Evolutionary conservation across 2,113 vertebrate species (phyloP), one percentile per base, ranked within the genome.

Genomic region (Oplegnathus fasciatus): DNA sequence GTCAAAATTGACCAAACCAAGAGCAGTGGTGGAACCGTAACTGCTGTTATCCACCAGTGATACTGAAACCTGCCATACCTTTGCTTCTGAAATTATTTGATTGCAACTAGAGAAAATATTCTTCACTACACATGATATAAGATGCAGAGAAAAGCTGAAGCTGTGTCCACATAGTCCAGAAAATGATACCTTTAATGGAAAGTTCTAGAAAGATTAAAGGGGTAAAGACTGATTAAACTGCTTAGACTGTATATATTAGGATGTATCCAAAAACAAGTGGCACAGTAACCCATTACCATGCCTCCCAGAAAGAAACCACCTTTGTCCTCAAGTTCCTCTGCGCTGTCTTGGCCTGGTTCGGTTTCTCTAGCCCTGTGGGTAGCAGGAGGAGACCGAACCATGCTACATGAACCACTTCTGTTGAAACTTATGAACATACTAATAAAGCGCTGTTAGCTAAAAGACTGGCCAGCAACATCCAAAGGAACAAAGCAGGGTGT

Each of bases 401-500:
- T 28, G 62, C 78, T 75, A 69, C 75, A 65, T 60, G 34, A 61
- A 84, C 67, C 65, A 66, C 44, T 82, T 71, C 60, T 62, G 67
- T 17, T 73, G 14, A 65, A 58, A 76, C 62, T 65, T 50, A n/a
- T 65, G 28, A 68, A 76, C n/a, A 18, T 20, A 40, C 52, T 24
- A 77, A 61, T 24, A 58, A 82, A 86, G 52, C 72, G 80, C 67
- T 32, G 54, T 81, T 71, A 40, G 40, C 64, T 68, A 34, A 80
- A 78, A 32, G n/a, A 61, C 44, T 70, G 42, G 85, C 70, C 20
- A 46, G 20, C 17, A 28, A 80, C 42, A 55, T 28, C 32, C 32
- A 61, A 37, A 80, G 10, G 57, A 67, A 44, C 75, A 58, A 50
- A 55, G 34, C 24, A 76, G 5, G 24, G 18, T 37, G 69, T n/a